Evolutionary conservation across 2,888 invertebrate species (phyloP).

Genomic region (Axea sp.): DNA sequence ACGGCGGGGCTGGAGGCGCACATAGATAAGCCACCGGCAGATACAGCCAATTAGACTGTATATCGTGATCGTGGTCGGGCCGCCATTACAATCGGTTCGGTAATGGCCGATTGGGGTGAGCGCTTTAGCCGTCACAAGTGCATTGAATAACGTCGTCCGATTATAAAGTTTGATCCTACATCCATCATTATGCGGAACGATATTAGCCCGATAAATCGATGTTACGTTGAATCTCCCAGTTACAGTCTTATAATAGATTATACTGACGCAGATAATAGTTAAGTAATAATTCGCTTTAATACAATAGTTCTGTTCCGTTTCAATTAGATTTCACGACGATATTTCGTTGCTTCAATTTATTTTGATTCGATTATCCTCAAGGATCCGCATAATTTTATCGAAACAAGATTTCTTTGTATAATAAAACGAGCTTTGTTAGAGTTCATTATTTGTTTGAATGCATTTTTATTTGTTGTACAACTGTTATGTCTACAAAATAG

Average conservation of each 20-base stretch:
- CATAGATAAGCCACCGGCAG: constrained; percentile 69
- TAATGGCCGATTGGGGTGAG: constrained; percentile 75
- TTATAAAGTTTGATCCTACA: constrained; percentile 73
- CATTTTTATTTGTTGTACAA: too few relatives aligned
- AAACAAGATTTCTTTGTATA: too few relatives aligned
- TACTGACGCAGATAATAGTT: constrained; percentile 26
- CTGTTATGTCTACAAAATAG: too few relatives aligned
- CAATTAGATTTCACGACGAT: constrained; percentile 2
- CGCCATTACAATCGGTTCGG: constrained; percentile 46
- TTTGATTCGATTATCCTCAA: too few relatives aligned
- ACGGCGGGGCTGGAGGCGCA: constrained; percentile 48
- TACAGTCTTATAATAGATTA: constrained; percentile 47
- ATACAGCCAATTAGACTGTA: constrained; percentile 72
- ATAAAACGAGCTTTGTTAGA: too few relatives aligned
- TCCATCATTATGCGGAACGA: constrained; percentile 69
- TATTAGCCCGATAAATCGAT: constrained; percentile 59
- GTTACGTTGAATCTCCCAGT: constrained; percentile 13
- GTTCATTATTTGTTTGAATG: too few relatives aligned
- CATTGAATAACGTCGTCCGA: constrained; percentile 65
- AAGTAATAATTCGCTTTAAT: constrained; percentile 34
- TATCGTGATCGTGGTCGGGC: constrained; percentile 64
- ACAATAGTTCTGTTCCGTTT: background rate
- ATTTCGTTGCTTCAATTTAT: background rate
- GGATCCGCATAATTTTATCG: too few relatives aligned
- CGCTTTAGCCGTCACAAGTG: constrained; percentile 51